Conservation (phyloP, 2,888 invertebrate genomes). For the Megalurothrips usitatus region DNA sequence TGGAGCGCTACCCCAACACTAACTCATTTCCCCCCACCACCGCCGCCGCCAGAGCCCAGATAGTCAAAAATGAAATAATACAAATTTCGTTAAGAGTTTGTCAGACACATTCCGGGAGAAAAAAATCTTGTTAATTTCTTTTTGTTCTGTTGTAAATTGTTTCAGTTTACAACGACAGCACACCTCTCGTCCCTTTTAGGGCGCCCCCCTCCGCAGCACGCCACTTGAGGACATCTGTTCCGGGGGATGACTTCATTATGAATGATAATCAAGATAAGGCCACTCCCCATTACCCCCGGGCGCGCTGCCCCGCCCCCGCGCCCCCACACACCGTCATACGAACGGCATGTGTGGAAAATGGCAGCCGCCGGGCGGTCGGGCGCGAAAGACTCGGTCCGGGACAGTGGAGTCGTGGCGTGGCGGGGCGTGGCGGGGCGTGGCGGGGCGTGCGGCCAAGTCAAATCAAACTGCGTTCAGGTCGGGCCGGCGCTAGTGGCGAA, state of each 20-base stretch:
- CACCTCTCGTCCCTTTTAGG: background rate
- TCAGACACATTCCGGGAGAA: background rate
- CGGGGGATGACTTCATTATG: background rate
- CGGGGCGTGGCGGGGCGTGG: no score
- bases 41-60: no score
- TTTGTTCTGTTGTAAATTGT: no score
- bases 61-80: no score
- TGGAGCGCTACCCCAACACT: no score
- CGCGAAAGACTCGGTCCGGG: background rate
- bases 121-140: background rate
- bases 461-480: slow-evolving; percentile 12
- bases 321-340: no score
- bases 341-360: slow-evolving; percentile 4
- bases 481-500: background rate
- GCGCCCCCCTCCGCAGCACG: background rate
- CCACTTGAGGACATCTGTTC: slow-evolving; percentile 16
- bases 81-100: background rate
- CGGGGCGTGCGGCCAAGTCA: background rate
- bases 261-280: slow-evolving; percentile 19
- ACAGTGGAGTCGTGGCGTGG: no score
- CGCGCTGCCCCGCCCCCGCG: no score
- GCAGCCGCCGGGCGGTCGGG: background rate
- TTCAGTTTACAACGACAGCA: no score
- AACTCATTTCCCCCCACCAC: no score
- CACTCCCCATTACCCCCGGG: no score